Evolutionary conservation across 2,113 vertebrate genomes (phyloP).

Genomic region (Trematocara variabile): DNA sequence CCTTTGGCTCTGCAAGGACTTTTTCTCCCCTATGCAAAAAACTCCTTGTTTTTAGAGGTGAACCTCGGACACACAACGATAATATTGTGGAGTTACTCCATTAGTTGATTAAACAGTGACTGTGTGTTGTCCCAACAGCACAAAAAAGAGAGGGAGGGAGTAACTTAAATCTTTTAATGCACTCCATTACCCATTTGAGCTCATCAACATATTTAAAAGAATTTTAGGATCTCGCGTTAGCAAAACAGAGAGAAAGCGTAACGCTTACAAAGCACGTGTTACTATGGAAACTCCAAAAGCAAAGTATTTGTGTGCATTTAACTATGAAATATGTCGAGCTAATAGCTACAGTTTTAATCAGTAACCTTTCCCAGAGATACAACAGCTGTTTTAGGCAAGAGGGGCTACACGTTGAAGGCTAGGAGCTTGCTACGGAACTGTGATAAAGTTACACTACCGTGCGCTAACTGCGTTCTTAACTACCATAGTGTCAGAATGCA

Average conservation of each 20-base stretch:
- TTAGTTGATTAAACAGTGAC: not conserved
- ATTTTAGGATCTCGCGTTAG: not conserved
- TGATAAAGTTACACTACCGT: slow-evolving; percentile 22
- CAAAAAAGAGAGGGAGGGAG: not conserved
- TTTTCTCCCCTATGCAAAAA: not conserved
- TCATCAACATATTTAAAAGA: not conserved
- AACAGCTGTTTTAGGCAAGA: not conserved
- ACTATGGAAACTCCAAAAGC: not conserved
- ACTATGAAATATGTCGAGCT: not conserved
- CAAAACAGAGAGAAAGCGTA: not conserved
- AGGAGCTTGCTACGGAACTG: not conserved
- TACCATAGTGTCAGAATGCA: not conserved
- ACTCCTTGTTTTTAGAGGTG: not conserved
- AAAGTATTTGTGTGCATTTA: not conserved
- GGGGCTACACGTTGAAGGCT: not conserved
- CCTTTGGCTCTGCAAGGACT: not conserved
- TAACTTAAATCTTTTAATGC: not conserved
- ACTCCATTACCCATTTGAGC: not conserved
- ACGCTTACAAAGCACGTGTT: not conserved
- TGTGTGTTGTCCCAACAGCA: not conserved
- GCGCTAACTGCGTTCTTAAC: not conserved
- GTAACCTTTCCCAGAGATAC: not conserved
- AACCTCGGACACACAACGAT: not conserved
- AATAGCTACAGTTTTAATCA: not conserved
- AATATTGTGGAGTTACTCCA: not conserved